Base-by-base conservation (phyloP, 2,888 invertebrate species). In the Phorcus lineatus region DNA sequence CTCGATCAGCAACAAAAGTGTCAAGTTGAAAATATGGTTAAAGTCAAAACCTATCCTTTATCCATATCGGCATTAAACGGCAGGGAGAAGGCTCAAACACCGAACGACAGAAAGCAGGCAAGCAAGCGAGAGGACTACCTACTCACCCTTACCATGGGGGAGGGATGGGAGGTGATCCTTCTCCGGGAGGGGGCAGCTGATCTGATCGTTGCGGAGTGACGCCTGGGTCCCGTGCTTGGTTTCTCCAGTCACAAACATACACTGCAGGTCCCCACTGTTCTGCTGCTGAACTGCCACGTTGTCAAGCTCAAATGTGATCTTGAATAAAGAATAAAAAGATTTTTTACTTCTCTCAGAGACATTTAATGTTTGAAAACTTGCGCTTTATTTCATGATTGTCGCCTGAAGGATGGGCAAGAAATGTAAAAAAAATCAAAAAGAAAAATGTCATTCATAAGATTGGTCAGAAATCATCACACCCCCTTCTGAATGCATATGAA, bases 141-240 rank as follows among this genome's bases (percentile, higher is more conserved):
- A 87, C 88, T 86, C 85, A 91, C 91, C 91, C 86, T 87, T 86
- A 85, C 89, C 90, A 80, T 84, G 78, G 19, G 88, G 88, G 19
- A 90, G 82, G 28, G 78, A 79, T 47, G 88, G 88, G n/a, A 91
- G 78, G 57, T 85, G 84, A 9, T 77, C 80, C 31, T 81, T 81
- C 11, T 80, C 76, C 31, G 90, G 90, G n/a, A 90, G 83, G 0
- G 86, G 89, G 76, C 90, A 91, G 16, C 82, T 86, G 47, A 90
- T 84, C 28, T 82, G 83, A 19, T 87, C 84, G 24, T 86, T 83
- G 16, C 81, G 70, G 9, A 90, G 77, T 13, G 86, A 85, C n/a
- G 91, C 89, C 19, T 77, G 74, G 9, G 88, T 89, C 31, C 82
- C 81, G 74, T 89, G 86, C 36, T 83, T 83, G 13, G 82, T 83